phyloP scores from a whole-genome alignment of 2,888 invertebrate species.

The Flexamia atlantica region DNA sequence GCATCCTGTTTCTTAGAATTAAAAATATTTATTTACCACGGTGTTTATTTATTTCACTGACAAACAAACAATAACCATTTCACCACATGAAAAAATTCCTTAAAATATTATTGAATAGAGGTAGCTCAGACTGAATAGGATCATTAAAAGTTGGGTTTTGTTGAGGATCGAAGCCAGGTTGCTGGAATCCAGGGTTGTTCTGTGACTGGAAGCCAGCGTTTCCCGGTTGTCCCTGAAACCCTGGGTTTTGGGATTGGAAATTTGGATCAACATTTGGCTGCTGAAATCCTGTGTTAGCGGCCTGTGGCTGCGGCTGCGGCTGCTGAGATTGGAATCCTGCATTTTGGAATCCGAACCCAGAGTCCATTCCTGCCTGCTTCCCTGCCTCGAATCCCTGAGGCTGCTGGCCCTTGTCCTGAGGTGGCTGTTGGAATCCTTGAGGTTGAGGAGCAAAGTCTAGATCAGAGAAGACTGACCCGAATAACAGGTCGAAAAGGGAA shows the following conservation, averaged over 20 bases:
- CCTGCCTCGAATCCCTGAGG: not conserved
- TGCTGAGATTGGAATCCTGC: constrained; percentile 2
- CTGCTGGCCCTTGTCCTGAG: not conserved
- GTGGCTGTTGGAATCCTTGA: not conserved
- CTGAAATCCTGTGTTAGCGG: not conserved
- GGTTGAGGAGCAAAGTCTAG: constrained; percentile 6
- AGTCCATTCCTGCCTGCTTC: not conserved
- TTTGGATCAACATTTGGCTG: not conserved
- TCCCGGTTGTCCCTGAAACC: not conserved
- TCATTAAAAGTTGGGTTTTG: not conserved
- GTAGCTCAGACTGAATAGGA: not conserved
- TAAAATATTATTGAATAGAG: not conserved
- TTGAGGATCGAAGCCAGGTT: not conserved
- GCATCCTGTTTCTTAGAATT: no score
- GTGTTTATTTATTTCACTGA: no score
- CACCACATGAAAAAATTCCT: constrained; percentile 26
- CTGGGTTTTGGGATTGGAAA: not conserved
- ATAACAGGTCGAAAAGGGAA: not conserved
- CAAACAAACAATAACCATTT: not conserved
- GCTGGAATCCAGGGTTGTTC: not conserved
- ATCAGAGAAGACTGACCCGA: not conserved
- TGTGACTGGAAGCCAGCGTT: not conserved
- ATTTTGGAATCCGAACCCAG: not conserved
- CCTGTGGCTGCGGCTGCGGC: not conserved
- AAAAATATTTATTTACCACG: no score